Evolutionary conservation across 1,140 invertebrate genomes (phyloP).

Genomic region (Zophobas atratus): DNA sequence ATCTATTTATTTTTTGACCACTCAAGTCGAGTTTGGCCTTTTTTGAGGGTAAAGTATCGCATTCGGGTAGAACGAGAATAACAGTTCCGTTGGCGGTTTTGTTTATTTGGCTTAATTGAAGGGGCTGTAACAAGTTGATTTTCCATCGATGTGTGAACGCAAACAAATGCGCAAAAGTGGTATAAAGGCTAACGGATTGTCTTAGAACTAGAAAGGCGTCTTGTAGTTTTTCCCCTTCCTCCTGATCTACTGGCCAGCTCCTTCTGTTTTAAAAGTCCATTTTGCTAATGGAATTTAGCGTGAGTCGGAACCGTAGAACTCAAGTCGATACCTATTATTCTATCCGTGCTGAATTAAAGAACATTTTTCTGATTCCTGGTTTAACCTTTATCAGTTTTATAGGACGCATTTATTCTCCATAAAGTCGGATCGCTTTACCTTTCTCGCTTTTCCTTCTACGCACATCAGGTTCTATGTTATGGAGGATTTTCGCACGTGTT

Average conservation of each 20-base stretch:
- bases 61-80: background rate
- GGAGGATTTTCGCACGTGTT: slow-evolving; percentile 21
- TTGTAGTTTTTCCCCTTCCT: background rate
- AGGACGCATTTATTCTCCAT: slow-evolving; percentile 33
- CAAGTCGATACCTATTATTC: slow-evolving; percentile 57
- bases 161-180: slow-evolving; percentile 27
- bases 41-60: slow-evolving; percentile 7
- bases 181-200: slow-evolving; percentile 36
- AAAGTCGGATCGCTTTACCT: slow-evolving; percentile 18
- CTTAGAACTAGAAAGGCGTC: slow-evolving; percentile 7
- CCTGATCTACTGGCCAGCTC: slow-evolving; percentile 31
- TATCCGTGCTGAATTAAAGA: slow-evolving; percentile 59
- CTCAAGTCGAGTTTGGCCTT: background rate
- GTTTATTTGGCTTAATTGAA: slow-evolving; percentile 42
- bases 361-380: slow-evolving; percentile 66
- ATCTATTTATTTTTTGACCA: slow-evolving; percentile 8
- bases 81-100: slow-evolving; percentile 1
- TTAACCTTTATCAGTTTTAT: slow-evolving; percentile 50
- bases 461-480: slow-evolving; percentile 1
- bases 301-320: slow-evolving; percentile 25
- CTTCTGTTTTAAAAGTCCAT: slow-evolving; percentile 61
- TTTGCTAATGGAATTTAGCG: slow-evolving; percentile 59
- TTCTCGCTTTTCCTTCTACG: background rate
- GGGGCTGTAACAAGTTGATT: slow-evolving; percentile 36
- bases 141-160: slow-evolving; percentile 24